A percentile compares a stretch with the other conserved stretches of the same genome.
These are phyloP conservation scores for Pseudomyrmex cubaensis DNA, from an alignment of 1,140 invertebrate species.

Conservation along the genomic window DNA sequence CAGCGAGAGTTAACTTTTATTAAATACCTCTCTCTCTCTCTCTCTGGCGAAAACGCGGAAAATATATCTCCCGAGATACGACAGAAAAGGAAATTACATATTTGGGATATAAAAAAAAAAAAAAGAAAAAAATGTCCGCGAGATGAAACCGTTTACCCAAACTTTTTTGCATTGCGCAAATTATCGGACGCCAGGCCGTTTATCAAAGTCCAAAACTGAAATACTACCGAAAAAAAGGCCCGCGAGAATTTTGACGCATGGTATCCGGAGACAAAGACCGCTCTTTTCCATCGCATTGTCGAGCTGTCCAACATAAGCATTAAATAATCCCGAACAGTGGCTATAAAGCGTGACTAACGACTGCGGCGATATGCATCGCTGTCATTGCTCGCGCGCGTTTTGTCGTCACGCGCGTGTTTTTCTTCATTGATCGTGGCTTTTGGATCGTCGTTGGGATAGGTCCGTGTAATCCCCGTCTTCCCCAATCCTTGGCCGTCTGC, in stretches of 20 bases:
- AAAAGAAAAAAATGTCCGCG: too few relatives aligned
- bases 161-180: not conserved
- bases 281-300: not conserved
- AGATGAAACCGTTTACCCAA: not conserved
- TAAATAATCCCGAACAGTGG: conserved; percentile 40
- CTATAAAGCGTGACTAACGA: conserved; percentile 32
- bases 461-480: conserved; percentile 70
- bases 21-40: not conserved
- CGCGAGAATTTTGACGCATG: conserved; percentile 19
- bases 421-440: conserved; percentile 43
- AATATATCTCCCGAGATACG: not conserved
- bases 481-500: conserved; percentile 79
- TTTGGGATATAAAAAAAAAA: conserved; percentile 3
- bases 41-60: not conserved
- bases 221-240: not conserved
- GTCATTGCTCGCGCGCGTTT: conserved; percentile 7
- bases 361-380: conserved; percentile 7
- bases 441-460: conserved; percentile 74
- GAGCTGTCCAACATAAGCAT: conserved; percentile 12
- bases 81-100: not conserved
- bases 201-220: not conserved
- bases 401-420: conserved; percentile 55
- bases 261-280: conserved; percentile 18
- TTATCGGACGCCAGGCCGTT: not conserved
- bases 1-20: not conserved